Base-by-base conservation (phyloP, 2,113 vertebrate genomes). In the Thunnus thynnus region DNA sequence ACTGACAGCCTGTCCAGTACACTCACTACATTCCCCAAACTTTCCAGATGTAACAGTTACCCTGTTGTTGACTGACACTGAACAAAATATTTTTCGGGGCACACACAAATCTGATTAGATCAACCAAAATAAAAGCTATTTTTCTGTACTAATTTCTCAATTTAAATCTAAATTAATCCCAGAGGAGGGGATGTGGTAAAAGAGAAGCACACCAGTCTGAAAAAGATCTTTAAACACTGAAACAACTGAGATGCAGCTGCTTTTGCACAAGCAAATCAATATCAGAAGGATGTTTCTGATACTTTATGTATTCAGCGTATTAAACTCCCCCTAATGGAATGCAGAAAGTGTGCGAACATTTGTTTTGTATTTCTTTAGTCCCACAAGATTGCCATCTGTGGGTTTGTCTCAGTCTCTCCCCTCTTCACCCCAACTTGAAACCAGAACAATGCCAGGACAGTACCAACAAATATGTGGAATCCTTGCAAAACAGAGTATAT, bases 291-390 rank as follows among this genome's bases (percentile, higher is more conserved):
- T 75, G 72, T 77, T 72, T 18, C 47, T 71, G 22, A 82, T 72
- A 52, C 71, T 68, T 84, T 81, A 81, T 84, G 77, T 70, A 78
- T 72, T 68, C 56, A 63, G 32, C 65, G 54, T 72, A 67, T 57
- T 76, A 58, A 82, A 75, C 56, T 56, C 8, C 20, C 72, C 51
- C 22, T 57, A 56, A 67, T 70, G 82, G 76, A 84, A 85, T 85
- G 78, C 63, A 76, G 62, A 76, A 61, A 79, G 60, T 72, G 50
- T 57, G 48, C 46, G 13, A 67, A 80, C 83, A 86, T 81, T 78
- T 76, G 82, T 71, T 82, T 82, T 69, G 16, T 68, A 73, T 89
- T 84, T 66, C 69, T 77, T 79, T 44, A 46, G 67, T 64, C 27
- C 32, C 64, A 52, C n/a, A 61, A 69, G 57, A 73, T 46, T 70